A percentile compares a stretch with the other conserved stretches of the same genome.
Conservation (phyloP, 2,888 invertebrate genomes). For the Drosophila cognata region DNA sequence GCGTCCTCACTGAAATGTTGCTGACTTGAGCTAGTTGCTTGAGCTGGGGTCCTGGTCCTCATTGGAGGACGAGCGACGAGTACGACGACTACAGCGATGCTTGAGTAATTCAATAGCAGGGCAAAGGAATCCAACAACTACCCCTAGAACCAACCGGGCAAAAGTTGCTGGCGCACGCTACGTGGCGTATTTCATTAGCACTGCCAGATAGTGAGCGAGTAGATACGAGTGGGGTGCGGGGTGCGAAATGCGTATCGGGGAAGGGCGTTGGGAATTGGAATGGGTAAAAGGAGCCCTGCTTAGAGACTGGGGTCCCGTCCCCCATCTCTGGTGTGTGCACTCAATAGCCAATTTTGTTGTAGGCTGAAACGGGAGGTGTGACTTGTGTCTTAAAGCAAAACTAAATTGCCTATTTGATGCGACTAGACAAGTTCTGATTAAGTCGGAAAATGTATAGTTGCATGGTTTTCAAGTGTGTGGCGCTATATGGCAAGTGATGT, state of each 20-base stretch:
- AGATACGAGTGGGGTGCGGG: slow-evolving; percentile 26
- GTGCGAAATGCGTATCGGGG: neutral
- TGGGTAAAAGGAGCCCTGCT: slow-evolving; percentile 2
- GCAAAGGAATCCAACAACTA: slow-evolving; percentile 51
- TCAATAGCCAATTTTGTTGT: slow-evolving; percentile 53
- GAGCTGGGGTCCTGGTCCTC: slow-evolving; percentile 29
- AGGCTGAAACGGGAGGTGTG: slow-evolving; percentile 61
- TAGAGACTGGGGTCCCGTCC: neutral
- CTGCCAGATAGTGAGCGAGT: slow-evolving; percentile 54
- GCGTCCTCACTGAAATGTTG: slow-evolving; percentile 71
- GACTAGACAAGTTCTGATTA: slow-evolving; percentile 42
- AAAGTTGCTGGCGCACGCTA: slow-evolving; percentile 73
- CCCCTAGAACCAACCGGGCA: slow-evolving; percentile 33
- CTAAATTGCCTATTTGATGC: slow-evolving; percentile 64
- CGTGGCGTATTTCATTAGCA: slow-evolving; percentile 81
- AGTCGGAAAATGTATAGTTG: neutral
- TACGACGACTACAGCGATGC: slow-evolving; percentile 54
- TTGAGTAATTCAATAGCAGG: slow-evolving; percentile 75
- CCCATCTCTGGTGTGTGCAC: slow-evolving; percentile 22
- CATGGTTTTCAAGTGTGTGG: neutral
- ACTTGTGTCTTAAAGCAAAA: slow-evolving; percentile 34
- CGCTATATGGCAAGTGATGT: neutral
- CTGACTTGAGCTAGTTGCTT: slow-evolving; percentile 77
- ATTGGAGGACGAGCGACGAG: slow-evolving; percentile 12
- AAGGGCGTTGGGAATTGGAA: neutral